Conservation (phyloP, 2,113 vertebrate species). For the Coptodon bakossiorum region DNA sequence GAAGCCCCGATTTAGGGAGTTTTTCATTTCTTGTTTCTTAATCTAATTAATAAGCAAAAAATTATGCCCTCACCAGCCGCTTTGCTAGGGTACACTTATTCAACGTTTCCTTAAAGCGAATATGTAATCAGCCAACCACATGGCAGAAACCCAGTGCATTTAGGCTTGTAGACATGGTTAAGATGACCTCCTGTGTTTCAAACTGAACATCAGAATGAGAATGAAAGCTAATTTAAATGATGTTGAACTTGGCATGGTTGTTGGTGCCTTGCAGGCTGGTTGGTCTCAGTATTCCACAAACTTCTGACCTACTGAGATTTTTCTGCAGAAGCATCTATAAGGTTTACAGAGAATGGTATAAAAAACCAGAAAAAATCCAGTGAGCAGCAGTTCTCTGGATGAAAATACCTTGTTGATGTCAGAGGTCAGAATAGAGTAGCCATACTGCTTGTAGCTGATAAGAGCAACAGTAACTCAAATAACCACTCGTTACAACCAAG, state of each 20-base stretch:
- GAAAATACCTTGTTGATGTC: background rate
- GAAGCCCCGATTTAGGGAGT: background rate
- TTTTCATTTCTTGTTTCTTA: background rate
- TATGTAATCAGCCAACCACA: background rate
- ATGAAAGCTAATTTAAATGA: background rate
- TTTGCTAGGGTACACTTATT: background rate
- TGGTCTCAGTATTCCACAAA: background rate
- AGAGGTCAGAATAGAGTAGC: background rate
- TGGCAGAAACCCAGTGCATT: background rate
- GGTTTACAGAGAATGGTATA: background rate
- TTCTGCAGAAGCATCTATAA: background rate
- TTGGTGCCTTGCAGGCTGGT: background rate
- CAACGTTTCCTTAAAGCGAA: background rate
- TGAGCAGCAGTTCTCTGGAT: background rate
- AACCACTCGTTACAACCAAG: background rate
- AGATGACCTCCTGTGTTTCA: background rate
- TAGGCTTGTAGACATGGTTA: background rate
- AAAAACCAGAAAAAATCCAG: background rate
- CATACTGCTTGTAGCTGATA: background rate
- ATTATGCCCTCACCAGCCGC: background rate
- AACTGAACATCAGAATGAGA: background rate
- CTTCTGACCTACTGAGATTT: background rate
- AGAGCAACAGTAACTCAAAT: background rate
- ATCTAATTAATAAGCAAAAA: background rate
- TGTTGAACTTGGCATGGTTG: background rate